phyloP scores from a whole-genome alignment of 2,888 invertebrate species.

The Aphelenchoides bicaudatus region DNA sequence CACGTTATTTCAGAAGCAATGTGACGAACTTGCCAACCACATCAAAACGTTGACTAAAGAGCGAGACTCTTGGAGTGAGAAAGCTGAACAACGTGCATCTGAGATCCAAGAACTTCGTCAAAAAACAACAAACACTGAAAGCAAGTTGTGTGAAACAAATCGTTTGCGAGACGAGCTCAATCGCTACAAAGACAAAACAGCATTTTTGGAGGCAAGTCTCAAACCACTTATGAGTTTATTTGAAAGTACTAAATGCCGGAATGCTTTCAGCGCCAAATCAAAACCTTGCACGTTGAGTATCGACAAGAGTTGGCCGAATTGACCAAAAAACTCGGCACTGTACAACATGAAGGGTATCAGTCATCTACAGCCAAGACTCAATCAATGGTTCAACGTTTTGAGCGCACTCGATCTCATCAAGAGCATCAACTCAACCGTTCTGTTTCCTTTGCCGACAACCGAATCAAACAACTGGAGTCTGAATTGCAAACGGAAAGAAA shows the following conservation, averaged over 20 bases:
- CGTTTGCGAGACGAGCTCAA: background rate
- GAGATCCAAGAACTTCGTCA: background rate
- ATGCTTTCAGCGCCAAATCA: slow-evolving; percentile 4
- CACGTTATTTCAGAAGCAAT: slow-evolving; percentile 8
- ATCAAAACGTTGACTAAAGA: slow-evolving; percentile 7
- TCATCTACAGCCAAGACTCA: too few species aligned
- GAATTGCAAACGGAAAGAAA: background rate
- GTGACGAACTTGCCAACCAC: slow-evolving; percentile 12
- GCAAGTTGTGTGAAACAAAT: background rate
- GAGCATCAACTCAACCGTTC: background rate
- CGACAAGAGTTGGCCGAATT: slow-evolving; percentile 15
- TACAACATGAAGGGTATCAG: background rate
- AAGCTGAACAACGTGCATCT: background rate
- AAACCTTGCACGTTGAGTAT: slow-evolving; percentile 10
- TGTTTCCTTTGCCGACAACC: slow-evolving; percentile 3
- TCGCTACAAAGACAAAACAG: background rate
- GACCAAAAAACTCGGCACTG: slow-evolving; percentile 8
- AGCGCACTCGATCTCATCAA: too few species aligned
- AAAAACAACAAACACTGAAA: background rate
- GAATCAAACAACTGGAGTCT: slow-evolving; percentile 6
- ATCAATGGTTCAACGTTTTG: too few species aligned
- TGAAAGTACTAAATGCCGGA: background rate
- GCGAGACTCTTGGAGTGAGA: background rate
- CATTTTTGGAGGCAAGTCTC: slow-evolving; percentile 3
- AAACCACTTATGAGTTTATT: background rate